A percentile compares a stretch with the other conserved stretches of the same genome.
Evolutionary conservation across 2,888 invertebrate species (phyloP).

Genomic region (Agrotis exclamationis): DNA sequence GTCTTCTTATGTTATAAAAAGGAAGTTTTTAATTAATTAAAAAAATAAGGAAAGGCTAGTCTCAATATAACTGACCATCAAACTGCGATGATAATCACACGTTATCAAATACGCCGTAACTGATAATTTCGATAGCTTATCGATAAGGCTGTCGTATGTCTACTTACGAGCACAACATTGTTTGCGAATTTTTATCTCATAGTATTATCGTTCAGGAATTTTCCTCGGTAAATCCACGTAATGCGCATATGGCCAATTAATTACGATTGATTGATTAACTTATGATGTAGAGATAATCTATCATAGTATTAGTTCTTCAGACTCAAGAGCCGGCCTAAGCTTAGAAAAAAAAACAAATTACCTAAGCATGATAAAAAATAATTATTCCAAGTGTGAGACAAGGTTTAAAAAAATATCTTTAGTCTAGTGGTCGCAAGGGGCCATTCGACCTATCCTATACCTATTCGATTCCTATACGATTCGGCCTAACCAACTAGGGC

Average conservation of each 20-base stretch:
- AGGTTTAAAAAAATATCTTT: too few species aligned
- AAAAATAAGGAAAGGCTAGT: neutral
- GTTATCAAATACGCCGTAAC: constrained; percentile 33
- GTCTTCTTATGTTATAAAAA: neutral
- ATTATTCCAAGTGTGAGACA: neutral
- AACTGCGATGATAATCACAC: constrained; percentile 11
- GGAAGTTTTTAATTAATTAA: neutral
- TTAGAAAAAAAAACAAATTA: constrained; percentile 23
- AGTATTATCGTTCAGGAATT: constrained; percentile 47
- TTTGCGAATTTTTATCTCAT: constrained; percentile 56
- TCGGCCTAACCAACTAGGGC: too few species aligned
- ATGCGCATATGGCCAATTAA: constrained; percentile 52
- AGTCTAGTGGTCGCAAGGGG: too few species aligned
- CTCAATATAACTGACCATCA: constrained; percentile 24
- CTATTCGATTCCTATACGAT: too few species aligned
- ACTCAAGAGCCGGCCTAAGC: neutral
- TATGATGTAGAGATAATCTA: constrained; percentile 31
- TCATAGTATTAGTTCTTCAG: constrained; percentile 24
- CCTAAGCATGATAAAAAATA: constrained; percentile 4
- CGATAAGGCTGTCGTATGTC: constrained; percentile 68
- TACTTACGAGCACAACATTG: constrained; percentile 48
- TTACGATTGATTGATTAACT: constrained; percentile 44
- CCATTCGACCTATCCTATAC: too few species aligned
- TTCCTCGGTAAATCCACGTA: constrained; percentile 49
- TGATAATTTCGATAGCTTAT: constrained; percentile 35